Base-by-base conservation (phyloP, 2,888 invertebrate species). In the Monoplex corrugatus region DNA sequence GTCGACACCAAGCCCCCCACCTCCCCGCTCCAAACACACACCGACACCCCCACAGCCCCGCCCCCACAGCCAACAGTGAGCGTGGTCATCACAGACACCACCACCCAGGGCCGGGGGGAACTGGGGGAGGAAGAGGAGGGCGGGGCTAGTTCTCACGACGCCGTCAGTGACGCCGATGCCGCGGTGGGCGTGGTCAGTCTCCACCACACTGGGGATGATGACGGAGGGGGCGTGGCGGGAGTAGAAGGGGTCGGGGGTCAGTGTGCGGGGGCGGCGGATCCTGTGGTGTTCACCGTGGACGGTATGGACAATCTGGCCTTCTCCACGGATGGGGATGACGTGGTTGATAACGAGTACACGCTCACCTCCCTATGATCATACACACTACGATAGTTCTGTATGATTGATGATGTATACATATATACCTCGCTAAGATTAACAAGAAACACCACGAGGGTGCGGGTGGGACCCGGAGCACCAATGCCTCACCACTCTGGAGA, bases 251-350 rank as follows among this genome's bases (percentile, higher is more conserved):
- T n/a, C 28, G 87, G 35, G 50, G 63, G 45, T 13, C n/a, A 10
- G 38, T 80, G 44, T 6, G 80, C n/a, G 13, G 87, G 87, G 23
- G 87, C 87, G 0, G 87, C 87, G 28, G 40, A 80, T 13, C 80
- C 87, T 1, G 87, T 80, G 13, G 50, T n/a, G 45, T 87, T 87
- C 45, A 78, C 35, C 19, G 13, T 75, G 40, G 80, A 57, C 0
- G 87, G 87, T 16, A n/a, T n/a, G 75, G 87, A 87, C n/a, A 87
- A 87, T 40, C 80, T 32, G 32, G 87, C 57, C 40, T 87, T 75
- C 80, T 1, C n/a, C n/a, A 8, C 32, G 23, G 57, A 80, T 16
- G 87, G n/a, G 19, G 32, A 50, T 0, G 43, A 28, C 28, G 35
- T n/a, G 16, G 40, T 8, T 10, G 28, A 43, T 23, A 40, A 40